Base-by-base conservation (phyloP, 2,888 invertebrate genomes). In the Carabus problematicus region DNA sequence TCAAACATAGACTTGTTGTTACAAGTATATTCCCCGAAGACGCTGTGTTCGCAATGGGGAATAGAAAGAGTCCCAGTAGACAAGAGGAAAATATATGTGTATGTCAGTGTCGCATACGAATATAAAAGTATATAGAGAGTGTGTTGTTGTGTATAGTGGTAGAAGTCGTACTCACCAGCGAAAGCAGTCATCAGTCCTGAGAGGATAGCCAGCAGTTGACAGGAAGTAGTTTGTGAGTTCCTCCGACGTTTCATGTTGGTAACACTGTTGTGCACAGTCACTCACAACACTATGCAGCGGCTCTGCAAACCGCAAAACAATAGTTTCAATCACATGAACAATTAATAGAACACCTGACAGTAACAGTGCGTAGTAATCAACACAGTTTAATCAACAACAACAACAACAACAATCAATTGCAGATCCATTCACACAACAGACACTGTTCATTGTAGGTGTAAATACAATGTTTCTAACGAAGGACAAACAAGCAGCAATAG, bases 181-280 rank as follows among this genome's bases (percentile, higher is more conserved):
- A 49, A 61, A 43, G 64, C 49, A 14, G 45, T 64, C 47, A 64
- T 56, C 19, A 68, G 42, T 43, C 60, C 68, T 19, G 40, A n/a
- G 14, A 68, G 54, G 43, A 61, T 12, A n/a, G 61, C 54, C 12
- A 61, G 60, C 19, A 68, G 41, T 42, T 54, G 55, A 42, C 64
- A 64, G 45, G 56, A 56, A 12, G 29, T 29, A 19, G 14, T 39
- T 12, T n/a, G 3, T 8, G 54, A 39, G 29, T 29, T 43, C 45
- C 68, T 61, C 42, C 68, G 68, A 14, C 68, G 68, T 41, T 61
- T 60, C 68, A 68, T 68, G 11, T 47, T 40, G 67, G 18, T 52
- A 45, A 18, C 59, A 49, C 63, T 49, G 52, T 49, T 29, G 29
- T 29, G 29, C 29, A 29, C 29, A 29, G 29, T 29, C 52, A 63